These are phyloP conservation scores for Gibbula magus DNA, from an alignment of 2,888 invertebrate genomes.

Conservation along the genomic window DNA sequence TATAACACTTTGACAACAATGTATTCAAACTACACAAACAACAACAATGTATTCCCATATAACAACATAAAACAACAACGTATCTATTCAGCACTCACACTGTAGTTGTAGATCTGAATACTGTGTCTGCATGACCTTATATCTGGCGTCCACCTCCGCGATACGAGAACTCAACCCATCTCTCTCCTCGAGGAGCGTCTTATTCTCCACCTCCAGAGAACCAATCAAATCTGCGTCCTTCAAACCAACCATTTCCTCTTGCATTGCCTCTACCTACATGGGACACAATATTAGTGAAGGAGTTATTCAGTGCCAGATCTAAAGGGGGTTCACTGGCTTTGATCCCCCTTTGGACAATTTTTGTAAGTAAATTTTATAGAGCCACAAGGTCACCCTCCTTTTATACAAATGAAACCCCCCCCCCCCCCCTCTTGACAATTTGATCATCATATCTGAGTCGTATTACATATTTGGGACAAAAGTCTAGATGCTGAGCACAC, in stretches of 20 bases:
- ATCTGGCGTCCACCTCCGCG: conserved; percentile 45
- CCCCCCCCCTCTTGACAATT: too few relatives aligned
- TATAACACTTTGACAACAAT: too few relatives aligned
- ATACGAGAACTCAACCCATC: conserved; percentile 47
- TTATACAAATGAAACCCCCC: too few relatives aligned
- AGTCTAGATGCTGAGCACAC: too few relatives aligned
- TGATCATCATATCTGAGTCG: too few relatives aligned
- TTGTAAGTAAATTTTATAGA: too few relatives aligned
- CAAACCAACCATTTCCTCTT: conserved; percentile 42
- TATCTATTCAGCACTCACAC: conserved; percentile 31
- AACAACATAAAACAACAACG: not conserved
- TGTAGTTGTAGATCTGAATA: conserved; percentile 33
- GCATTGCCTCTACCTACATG: conserved; percentile 49
- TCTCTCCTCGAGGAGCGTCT: conserved; percentile 45
- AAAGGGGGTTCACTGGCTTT: too few relatives aligned
- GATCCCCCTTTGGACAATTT: too few relatives aligned
- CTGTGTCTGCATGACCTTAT: conserved; percentile 44
- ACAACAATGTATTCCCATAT: not conserved
- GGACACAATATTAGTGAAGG: not conserved
- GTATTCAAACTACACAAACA: too few relatives aligned
- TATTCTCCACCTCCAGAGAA: conserved; percentile 48
- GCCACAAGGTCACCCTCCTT: too few relatives aligned
- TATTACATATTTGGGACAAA: too few relatives aligned
- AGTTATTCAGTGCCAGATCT: too few relatives aligned
- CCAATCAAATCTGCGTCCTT: conserved; percentile 36